phyloP scores from a whole-genome alignment of 2,888 invertebrate species.

The Biston stratarius region DNA sequence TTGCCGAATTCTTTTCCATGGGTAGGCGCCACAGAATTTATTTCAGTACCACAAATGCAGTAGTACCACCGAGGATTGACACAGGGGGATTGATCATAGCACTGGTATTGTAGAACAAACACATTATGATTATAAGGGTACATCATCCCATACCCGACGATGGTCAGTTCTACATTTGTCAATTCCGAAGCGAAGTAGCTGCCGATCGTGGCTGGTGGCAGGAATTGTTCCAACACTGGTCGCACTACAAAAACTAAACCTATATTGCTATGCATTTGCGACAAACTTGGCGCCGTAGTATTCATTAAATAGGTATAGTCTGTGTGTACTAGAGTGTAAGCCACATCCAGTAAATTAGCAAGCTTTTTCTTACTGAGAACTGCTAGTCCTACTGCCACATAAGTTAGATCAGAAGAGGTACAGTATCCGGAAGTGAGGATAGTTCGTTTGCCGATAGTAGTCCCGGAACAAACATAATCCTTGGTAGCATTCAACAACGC shows the following conservation, averaged over 20 bases:
- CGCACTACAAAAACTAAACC: conserved; percentile 61
- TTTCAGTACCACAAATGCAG: conserved; percentile 69
- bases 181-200: conserved; percentile 64
- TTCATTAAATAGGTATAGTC: conserved; percentile 61
- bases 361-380: conserved; percentile 41
- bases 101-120: conserved; percentile 60
- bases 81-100: conserved; percentile 64
- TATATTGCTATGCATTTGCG: conserved; percentile 66
- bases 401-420: conserved; percentile 52
- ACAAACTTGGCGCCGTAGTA: conserved; percentile 51
- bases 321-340: conserved; percentile 54
- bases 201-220: conserved; percentile 56
- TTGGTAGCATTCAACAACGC: conserved; percentile 59
- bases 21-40: conserved; percentile 43
- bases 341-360: conserved; percentile 52
- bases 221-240: conserved; percentile 55
- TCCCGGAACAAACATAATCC: conserved; percentile 67
- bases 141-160: conserved; percentile 64
- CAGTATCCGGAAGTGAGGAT: conserved; percentile 72
- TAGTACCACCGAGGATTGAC: conserved; percentile 71
- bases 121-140: conserved; percentile 35
- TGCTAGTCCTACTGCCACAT: conserved; percentile 61
- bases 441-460: conserved; percentile 58
- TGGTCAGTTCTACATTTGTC: conserved; percentile 52
- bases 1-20: conserved; percentile 62